These are phyloP conservation scores for Galbula dea DNA, from an alignment of 2,113 vertebrate species.

Conservation along the genomic window DNA sequence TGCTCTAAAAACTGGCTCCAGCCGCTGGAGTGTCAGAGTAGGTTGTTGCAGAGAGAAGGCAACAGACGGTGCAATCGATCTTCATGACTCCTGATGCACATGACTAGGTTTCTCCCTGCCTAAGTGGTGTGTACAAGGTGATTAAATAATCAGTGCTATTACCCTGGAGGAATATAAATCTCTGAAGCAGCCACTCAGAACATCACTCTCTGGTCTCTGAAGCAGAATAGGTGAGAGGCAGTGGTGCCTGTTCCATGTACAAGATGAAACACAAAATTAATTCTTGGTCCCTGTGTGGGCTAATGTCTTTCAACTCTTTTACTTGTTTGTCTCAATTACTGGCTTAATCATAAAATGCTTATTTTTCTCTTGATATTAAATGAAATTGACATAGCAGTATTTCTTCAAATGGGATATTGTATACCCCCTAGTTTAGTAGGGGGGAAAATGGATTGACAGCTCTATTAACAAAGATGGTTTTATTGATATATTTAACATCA, in stretches of 20 bases:
- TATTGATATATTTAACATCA: background rate
- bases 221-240: background rate
- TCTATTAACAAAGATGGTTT: background rate
- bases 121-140: conserved; percentile 56
- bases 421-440: background rate
- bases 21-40: background rate
- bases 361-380: background rate
- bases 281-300: background rate
- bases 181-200: conserved; percentile 8
- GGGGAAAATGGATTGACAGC: background rate
- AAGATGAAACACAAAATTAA: background rate
- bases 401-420: background rate
- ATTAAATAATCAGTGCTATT: conserved; percentile 71
- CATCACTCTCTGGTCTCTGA: background rate
- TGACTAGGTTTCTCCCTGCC: conserved; percentile 58
- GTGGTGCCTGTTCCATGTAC: background rate
- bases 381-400: background rate
- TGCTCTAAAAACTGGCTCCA: conserved; percentile 6
- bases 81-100: conserved; percentile 66
- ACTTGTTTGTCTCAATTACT: background rate
- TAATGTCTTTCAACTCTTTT: background rate
- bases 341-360: background rate
- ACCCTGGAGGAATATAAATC: conserved; percentile 62
- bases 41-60: conserved; percentile 18
- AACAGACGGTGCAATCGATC: conserved; percentile 67